Conservation (phyloP, 1,140 invertebrate genomes). For the Scaptomyza montana region DNA sequence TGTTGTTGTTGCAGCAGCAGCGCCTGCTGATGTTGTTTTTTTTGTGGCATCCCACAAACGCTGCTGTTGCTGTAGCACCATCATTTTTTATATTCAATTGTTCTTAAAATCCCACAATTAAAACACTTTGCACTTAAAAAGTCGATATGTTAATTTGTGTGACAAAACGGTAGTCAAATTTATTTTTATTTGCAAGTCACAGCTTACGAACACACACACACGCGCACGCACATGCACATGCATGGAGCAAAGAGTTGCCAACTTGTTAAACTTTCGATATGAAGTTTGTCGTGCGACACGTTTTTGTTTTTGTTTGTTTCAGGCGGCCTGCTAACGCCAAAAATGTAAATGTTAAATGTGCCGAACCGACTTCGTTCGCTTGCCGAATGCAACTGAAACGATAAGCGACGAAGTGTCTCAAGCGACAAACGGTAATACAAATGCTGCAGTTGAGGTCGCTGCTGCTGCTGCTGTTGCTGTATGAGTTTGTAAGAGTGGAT, state of each 20-base stretch:
- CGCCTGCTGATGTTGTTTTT: slow-evolving; percentile 1
- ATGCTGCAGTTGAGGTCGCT: slow-evolving; percentile 39
- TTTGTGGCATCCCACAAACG: slow-evolving; percentile 56
- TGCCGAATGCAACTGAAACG: slow-evolving; percentile 68
- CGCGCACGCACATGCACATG: background rate
- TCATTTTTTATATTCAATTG: slow-evolving; percentile 46
- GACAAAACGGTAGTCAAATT: slow-evolving; percentile 2
- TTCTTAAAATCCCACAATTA: slow-evolving; percentile 1
- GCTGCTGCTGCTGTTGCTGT: slow-evolving; percentile 3
- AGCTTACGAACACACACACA: slow-evolving; percentile 5
- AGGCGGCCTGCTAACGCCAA: slow-evolving; percentile 22
- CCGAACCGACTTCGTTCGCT: slow-evolving; percentile 57
- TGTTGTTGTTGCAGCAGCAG: slow-evolving; percentile 18
- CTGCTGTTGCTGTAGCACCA: slow-evolving; percentile 72
- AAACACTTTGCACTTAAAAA: slow-evolving; percentile 32
- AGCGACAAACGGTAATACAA: slow-evolving; percentile 38
- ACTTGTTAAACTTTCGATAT: background rate
- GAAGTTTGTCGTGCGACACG: background rate
- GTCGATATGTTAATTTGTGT: slow-evolving; percentile 15
- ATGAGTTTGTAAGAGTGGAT: slow-evolving; percentile 26
- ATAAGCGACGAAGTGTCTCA: slow-evolving; percentile 8
- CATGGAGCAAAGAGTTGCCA: slow-evolving; percentile 17
- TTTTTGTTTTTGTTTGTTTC: no score
- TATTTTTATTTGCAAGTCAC: slow-evolving; percentile 37
- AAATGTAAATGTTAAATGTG: slow-evolving; percentile 24